phyloP scores from a whole-genome alignment of 2,797 vertebrate species.

The Lindbergichthys nudifrons region DNA sequence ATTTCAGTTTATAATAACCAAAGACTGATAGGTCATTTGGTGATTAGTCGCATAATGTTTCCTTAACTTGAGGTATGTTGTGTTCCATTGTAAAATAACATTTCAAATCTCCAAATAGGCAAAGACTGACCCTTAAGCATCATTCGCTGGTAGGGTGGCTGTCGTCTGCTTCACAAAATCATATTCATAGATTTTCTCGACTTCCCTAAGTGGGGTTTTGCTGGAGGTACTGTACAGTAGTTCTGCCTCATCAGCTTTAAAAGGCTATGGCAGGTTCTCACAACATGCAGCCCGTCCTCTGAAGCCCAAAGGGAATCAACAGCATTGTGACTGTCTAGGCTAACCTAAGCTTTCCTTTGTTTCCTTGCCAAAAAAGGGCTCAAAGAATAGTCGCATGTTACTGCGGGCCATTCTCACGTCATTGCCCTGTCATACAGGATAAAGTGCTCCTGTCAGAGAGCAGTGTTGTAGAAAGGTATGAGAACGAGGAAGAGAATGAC shows the following conservation, averaged over 20 bases:
- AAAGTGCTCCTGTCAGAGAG: slow-evolving; percentile 31
- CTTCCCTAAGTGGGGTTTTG: neutral
- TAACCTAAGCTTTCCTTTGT: slow-evolving; percentile 75
- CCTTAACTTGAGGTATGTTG: neutral
- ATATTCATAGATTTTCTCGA: slow-evolving; percentile 10
- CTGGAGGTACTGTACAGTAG: slow-evolving; percentile 36
- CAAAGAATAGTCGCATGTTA: slow-evolving; percentile 61
- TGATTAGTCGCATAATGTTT: neutral
- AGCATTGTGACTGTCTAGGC: slow-evolving; percentile 71
- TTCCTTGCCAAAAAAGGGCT: slow-evolving; percentile 68
- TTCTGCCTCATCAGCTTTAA: slow-evolving; percentile 62
- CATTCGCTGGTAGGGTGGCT: neutral
- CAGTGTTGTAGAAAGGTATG: slow-evolving; percentile 35
- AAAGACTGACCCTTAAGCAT: neutral
- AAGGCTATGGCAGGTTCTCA: slow-evolving; percentile 73
- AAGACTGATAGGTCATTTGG: neutral
- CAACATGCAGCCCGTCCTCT: slow-evolving; percentile 62
- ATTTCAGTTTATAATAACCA: neutral
- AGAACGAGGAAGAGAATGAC: slow-evolving; percentile 20
- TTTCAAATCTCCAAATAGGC: neutral
- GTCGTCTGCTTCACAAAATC: neutral
- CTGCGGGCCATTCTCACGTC: slow-evolving; percentile 69
- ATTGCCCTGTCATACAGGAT: slow-evolving; percentile 65
- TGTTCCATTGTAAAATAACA: neutral
- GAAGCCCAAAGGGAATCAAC: slow-evolving; percentile 62